Evolutionary conservation across 2,113 vertebrate genomes (phyloP).

Genomic region (Pagrus major): DNA sequence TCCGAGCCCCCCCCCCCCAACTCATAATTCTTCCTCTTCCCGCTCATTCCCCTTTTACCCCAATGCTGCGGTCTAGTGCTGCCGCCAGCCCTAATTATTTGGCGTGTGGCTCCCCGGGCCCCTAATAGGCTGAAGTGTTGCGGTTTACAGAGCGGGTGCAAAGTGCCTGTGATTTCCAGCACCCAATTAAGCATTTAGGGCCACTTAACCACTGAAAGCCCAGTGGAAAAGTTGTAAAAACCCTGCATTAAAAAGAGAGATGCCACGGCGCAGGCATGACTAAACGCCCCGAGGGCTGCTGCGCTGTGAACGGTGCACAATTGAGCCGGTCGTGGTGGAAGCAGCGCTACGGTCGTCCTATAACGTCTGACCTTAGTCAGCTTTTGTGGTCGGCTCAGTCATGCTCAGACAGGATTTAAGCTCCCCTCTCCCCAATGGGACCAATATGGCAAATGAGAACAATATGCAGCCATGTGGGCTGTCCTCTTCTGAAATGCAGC

Average conservation of each 20-base stretch:
- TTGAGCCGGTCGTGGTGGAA: slow-evolving; percentile 29
- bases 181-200: slow-evolving; percentile 83
- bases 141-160: slow-evolving; percentile 81
- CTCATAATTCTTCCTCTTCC: slow-evolving; percentile 41
- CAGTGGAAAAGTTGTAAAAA: slow-evolving; percentile 77
- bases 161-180: slow-evolving; percentile 85
- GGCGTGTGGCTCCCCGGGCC: slow-evolving; percentile 73
- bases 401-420: slow-evolving; percentile 69
- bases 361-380: slow-evolving; percentile 58
- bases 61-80: slow-evolving; percentile 64
- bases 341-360: slow-evolving; percentile 27
- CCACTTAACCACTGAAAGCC: slow-evolving; percentile 77
- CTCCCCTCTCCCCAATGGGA: slow-evolving; percentile 58
- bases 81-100: slow-evolving; percentile 82
- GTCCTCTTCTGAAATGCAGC: slow-evolving; percentile 48
- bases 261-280: slow-evolving; percentile 55
- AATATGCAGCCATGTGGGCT: slow-evolving; percentile 54
- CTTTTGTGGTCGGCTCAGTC: slow-evolving; percentile 64
- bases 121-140: slow-evolving; percentile 81
- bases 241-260: slow-evolving; percentile 55
- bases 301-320: slow-evolving; percentile 19
- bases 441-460: slow-evolving; percentile 66
- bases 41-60: slow-evolving; percentile 47
- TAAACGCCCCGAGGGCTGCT: slow-evolving; percentile 49
- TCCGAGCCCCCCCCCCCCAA: slow-evolving; percentile 31